Evolutionary conservation across 2,113 vertebrate species (phyloP).

Genomic region (Hemicordylus capensis): DNA sequence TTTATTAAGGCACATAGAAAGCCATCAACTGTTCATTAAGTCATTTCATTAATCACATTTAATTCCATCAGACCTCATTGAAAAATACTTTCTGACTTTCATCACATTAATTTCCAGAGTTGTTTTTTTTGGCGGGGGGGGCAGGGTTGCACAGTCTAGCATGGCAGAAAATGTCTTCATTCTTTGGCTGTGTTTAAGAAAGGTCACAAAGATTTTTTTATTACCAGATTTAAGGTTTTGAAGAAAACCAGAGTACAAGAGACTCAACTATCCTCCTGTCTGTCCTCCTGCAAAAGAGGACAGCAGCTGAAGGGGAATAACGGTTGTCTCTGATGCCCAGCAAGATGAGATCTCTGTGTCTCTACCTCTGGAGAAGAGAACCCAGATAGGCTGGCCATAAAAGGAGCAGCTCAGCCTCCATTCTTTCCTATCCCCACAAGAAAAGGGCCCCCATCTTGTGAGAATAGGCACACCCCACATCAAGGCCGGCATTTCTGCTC

Average conservation of each 20-base stretch:
- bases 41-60: background rate
- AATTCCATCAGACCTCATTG: background rate
- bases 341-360: background rate
- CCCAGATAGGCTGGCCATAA: background rate
- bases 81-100: background rate
- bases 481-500: conserved; percentile 28
- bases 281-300: too few species aligned
- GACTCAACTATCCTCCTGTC: background rate
- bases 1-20: background rate
- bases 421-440: too few species aligned
- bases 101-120: background rate
- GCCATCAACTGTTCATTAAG: too few species aligned
- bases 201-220: background rate
- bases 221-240: background rate
- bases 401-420: background rate
- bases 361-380: background rate
- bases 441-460: background rate
- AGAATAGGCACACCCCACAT: rapidly evolving
- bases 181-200: background rate
- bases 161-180: background rate
- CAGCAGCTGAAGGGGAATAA: too few species aligned
- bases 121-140: background rate
- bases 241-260: background rate
- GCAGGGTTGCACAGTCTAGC: too few species aligned
- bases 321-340: background rate